Conservation (phyloP, 2,113 vertebrate genomes). For the Myanophis thanlyinensis region DNA sequence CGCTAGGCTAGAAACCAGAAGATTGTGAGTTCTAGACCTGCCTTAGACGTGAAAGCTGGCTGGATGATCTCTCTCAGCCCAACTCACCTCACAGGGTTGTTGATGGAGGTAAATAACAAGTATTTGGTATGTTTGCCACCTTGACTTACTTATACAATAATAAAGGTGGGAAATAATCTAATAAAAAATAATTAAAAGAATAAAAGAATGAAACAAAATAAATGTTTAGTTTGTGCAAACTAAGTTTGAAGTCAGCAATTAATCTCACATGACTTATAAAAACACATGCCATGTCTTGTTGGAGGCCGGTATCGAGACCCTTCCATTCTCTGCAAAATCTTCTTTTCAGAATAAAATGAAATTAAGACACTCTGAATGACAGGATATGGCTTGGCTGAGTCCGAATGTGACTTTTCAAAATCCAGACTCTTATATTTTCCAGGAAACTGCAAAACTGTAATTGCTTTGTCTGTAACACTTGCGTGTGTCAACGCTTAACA, state of each 20-base stretch:
- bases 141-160: no score
- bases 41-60: no score
- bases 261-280: background rate
- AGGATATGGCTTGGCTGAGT: background rate
- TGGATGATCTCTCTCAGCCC: no score
- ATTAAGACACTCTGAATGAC: background rate
- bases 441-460: background rate
- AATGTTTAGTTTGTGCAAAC: background rate
- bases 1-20: no score
- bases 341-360: background rate
- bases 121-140: no score
- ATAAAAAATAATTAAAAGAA: no score
- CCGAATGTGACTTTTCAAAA: background rate
- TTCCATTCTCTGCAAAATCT: background rate
- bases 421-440: background rate
- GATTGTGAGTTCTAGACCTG: no score
- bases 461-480: background rate
- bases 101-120: no score
- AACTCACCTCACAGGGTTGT: no score
- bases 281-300: background rate
- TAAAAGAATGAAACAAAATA: no score
- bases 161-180: no score
- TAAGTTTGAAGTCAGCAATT: background rate
- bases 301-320: background rate
- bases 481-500: background rate